A percentile compares a stretch with the other conserved stretches of the same genome.
These are phyloP conservation scores for Loris lydekkerianus DNA, from an alignment of 2,797 vertebrate genomes.

Conservation along the genomic window DNA sequence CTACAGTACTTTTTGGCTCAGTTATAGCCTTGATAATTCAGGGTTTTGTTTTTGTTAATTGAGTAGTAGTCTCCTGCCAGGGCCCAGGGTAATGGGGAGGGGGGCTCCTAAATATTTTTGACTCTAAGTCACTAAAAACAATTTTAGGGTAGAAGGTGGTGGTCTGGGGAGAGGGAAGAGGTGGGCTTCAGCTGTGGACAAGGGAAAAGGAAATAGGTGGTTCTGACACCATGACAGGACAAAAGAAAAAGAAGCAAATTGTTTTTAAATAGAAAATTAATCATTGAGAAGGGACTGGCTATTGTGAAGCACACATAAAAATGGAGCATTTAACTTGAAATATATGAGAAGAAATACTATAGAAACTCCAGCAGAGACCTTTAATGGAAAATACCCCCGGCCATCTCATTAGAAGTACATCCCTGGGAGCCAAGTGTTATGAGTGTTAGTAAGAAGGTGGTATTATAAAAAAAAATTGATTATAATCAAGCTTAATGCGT, in stretches of 20 bases:
- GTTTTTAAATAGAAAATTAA: constrained; percentile 88
- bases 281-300: constrained; percentile 86
- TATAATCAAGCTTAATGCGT: constrained; percentile 82
- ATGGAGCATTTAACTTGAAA: constrained; percentile 81
- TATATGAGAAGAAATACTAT: constrained; percentile 82
- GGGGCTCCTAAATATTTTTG: constrained; percentile 82
- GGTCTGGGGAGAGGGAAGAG: constrained; percentile 18
- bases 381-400: constrained; percentile 85
- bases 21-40: constrained; percentile 86
- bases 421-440: constrained; percentile 80
- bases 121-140: constrained; percentile 83
- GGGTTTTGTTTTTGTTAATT: constrained; percentile 89
- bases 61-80: constrained; percentile 83
- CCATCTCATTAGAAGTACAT: constrained; percentile 83
- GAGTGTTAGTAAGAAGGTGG: constrained; percentile 79
- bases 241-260: constrained; percentile 82
- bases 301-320: constrained; percentile 85
- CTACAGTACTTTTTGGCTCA: constrained; percentile 85
- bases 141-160: constrained; percentile 65
- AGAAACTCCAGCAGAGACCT: constrained; percentile 85
- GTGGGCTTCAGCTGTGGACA: not conserved
- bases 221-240: constrained; percentile 49
- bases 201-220: constrained; percentile 68
- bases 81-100: not conserved
- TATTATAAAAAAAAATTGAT: constrained; percentile 74